Conservation (phyloP, 2,888 invertebrate species). For the Salpingus planirostris region DNA sequence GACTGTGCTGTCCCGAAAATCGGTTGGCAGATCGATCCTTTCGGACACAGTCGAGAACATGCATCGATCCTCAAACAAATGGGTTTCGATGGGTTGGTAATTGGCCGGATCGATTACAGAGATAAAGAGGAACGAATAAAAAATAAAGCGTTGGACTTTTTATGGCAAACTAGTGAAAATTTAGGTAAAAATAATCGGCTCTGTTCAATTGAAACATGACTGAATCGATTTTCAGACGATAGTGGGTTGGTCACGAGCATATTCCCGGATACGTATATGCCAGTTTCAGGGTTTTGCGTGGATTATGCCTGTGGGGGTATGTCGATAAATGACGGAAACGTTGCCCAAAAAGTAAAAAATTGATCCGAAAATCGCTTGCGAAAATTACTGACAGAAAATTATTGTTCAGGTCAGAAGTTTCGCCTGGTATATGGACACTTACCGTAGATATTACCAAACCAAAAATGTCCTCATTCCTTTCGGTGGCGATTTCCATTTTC, state of each 20-base stretch:
- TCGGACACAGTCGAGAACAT: constrained; percentile 68
- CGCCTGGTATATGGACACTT: constrained; percentile 45
- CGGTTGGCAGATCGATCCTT: constrained; percentile 84
- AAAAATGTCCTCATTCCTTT: constrained; percentile 80
- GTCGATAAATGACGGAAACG: constrained; percentile 59
- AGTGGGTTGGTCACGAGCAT: constrained; percentile 9
- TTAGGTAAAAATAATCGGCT: no score
- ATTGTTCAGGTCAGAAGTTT: constrained; percentile 53
- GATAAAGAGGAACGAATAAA: constrained; percentile 50
- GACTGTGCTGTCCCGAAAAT: constrained; percentile 65
- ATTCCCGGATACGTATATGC: constrained; percentile 9
- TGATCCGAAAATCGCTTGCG: no score
- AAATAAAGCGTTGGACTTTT: constrained; percentile 65
- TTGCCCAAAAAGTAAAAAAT: constrained; percentile 50
- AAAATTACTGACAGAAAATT: constrained; percentile 43
- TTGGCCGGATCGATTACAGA: constrained; percentile 60
- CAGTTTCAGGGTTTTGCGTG: constrained; percentile 51
- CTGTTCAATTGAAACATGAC: no score
- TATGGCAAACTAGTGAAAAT: constrained; percentile 71
- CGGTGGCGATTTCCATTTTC: constrained; percentile 89
- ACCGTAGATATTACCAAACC: constrained; percentile 50
- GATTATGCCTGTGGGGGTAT: constrained; percentile 56
- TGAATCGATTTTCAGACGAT: no score
- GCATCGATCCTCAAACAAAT: constrained; percentile 56
- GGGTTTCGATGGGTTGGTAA: constrained; percentile 65